Percentiles rank a stretch among this genome's conserved stretches.
Conservation (phyloP, 1,140 invertebrate species). For the Platyura marginata region DNA sequence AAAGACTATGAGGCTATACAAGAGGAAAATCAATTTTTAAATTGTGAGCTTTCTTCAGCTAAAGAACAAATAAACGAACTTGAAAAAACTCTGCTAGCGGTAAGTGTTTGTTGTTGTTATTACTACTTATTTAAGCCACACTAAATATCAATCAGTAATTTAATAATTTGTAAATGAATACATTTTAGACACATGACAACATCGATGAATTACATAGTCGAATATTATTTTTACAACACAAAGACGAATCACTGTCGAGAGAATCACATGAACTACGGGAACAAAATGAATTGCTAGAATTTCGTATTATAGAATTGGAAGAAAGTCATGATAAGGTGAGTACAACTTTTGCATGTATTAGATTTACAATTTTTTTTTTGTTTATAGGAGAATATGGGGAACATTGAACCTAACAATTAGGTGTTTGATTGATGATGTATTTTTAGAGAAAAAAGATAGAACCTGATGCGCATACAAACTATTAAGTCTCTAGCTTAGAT, state of each 20-base stretch:
- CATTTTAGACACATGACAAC: too few relatives aligned
- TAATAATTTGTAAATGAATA: too few relatives aligned
- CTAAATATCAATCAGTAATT: neutral
- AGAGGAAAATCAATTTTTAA: slow-evolving; percentile 18
- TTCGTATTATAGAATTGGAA: slow-evolving; percentile 30
- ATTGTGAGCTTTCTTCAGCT: slow-evolving; percentile 16
- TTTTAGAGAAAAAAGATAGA: too few relatives aligned
- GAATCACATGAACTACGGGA: slow-evolving; percentile 28
- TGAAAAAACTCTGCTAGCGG: slow-evolving; percentile 13
- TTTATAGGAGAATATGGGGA: too few relatives aligned
- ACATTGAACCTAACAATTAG: too few relatives aligned
- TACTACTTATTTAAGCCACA: slow-evolving; percentile 1
- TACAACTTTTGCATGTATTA: too few relatives aligned
- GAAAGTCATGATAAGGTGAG: slow-evolving; percentile 22
- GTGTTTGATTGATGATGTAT: too few relatives aligned
- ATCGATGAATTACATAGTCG: slow-evolving; percentile 16
- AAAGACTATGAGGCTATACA: slow-evolving; percentile 20
- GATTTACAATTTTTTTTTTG: too few relatives aligned
- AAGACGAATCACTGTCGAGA: slow-evolving; percentile 20
- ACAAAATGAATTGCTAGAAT: slow-evolving; percentile 32
- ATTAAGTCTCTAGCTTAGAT: too few relatives aligned
- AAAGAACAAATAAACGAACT: slow-evolving; percentile 18
- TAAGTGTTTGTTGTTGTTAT: too few relatives aligned
- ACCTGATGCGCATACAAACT: too few relatives aligned
- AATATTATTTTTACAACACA: slow-evolving; percentile 19